These are phyloP conservation scores for Pentalonia nigronervosa DNA, from an alignment of 1,140 invertebrate species.

Conservation along the genomic window DNA sequence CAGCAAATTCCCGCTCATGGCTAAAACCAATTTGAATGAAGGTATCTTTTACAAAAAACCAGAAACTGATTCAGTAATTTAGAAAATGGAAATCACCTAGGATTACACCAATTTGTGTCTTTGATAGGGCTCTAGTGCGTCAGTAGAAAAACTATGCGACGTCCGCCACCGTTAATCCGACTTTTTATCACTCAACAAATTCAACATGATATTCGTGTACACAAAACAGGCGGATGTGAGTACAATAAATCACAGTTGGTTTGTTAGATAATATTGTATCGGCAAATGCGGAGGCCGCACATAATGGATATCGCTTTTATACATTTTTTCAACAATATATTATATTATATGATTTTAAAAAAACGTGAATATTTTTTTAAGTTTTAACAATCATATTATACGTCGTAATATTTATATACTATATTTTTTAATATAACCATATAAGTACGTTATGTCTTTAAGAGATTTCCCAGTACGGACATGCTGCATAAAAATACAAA, in stretches of 20 bases:
- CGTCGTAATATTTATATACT: neutral
- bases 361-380: neutral
- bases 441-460: neutral
- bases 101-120: neutral
- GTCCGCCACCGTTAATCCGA: neutral
- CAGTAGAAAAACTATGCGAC: no score
- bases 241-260: neutral
- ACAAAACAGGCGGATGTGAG: neutral
- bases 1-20: no score
- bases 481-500: neutral
- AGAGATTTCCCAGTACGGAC: neutral
- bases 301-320: no score
- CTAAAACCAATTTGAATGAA: neutral
- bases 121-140: no score
- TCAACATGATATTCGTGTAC: neutral
- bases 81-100: neutral
- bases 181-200: neutral
- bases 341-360: neutral
- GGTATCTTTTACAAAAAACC: neutral
- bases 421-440: neutral
- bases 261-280: neutral
- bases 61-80: neutral
- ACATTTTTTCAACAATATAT: neutral
- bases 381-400: neutral
- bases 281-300: no score